Base-by-base conservation (phyloP, 2,797 vertebrate genomes). In the Hyperoplus immaculatus region DNA sequence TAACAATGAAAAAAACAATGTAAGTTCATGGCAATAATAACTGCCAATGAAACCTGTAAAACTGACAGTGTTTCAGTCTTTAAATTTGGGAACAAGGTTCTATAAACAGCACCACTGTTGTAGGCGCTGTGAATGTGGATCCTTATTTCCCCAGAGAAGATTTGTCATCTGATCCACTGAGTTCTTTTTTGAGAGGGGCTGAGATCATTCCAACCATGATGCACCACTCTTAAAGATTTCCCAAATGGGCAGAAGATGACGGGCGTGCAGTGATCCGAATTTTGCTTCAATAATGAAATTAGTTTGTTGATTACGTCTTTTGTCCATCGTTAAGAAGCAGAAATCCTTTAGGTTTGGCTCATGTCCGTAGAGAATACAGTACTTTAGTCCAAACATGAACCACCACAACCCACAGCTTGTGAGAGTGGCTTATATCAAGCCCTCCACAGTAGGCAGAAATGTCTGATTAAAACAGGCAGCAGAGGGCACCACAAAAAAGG, bases 351-450 rank as follows among this genome's bases (percentile, higher is more conserved):
- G 8, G 67, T 69, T 63, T 72, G 70, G 59, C 53, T 60, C 13
- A 41, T 21, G 7, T 77, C 55, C 49, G 58, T 61, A 9, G 8
- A 13, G 18, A 54, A 16, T 49, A 53, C 21, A 70, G 36, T 47
- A 36, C 49, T 56, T 18, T 53, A 41, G 42, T 77, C 42, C 39
- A 57, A 15, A 15, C 55, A 46, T 1, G 4, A 50, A 49, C 29
- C 16, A 39, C 15, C 14, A 12, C 51, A 46, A 53, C 8, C 21
- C 5, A 56, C n/a, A 51, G 16, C 73, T 70, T 71, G 49, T 45
- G 41, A 5, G 42, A 71, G 45, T 61, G 45, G 74, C 72, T 78
- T 83, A 76, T 80, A 83, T 50, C 62, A 69, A 74, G 61, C 75
- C 29, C 69, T 90, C 54, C 55, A 72, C 41, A 78, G 39, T 11